These are phyloP conservation scores for Monopis laevigella DNA, from an alignment of 2,888 invertebrate species.

Conservation along the genomic window DNA sequence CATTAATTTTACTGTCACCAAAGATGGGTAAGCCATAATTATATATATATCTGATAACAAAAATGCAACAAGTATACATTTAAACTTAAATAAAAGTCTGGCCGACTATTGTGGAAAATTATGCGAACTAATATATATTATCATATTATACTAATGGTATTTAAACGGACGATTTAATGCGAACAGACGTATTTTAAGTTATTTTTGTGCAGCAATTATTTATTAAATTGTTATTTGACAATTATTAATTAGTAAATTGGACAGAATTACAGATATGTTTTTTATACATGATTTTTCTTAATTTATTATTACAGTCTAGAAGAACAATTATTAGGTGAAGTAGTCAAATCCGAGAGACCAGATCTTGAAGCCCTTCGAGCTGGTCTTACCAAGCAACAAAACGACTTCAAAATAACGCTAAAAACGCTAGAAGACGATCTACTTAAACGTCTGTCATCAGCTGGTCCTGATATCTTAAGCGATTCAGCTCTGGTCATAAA, in stretches of 20 bases:
- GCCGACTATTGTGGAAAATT: no score
- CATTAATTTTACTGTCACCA: conserved; percentile 95
- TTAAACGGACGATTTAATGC: no score
- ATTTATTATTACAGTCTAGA: conserved; percentile 68
- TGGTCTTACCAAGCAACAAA: conserved; percentile 89
- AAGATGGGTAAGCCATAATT: conserved; percentile 80
- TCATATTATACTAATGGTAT: no score
- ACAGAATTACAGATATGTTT: no score
- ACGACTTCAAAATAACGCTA: conserved; percentile 92
- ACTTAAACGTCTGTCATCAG: conserved; percentile 84
- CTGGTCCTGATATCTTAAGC: conserved; percentile 90
- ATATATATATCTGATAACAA: no score
- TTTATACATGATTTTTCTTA: conserved; percentile 6
- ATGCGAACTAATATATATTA: no score
- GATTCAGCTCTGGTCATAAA: conserved; percentile 92
- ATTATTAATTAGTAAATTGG: no score
- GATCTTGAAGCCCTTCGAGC: conserved; percentile 87
- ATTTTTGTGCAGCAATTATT: no score
- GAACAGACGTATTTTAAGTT: no score
- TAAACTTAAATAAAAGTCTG: no score
- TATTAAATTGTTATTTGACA: no score
- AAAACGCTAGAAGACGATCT: conserved; percentile 93
- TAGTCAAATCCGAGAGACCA: conserved; percentile 92
- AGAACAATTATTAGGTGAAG: conserved; percentile 92
- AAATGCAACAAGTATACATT: no score